phyloP scores from a whole-genome alignment of 92 coral and sea anemone species.

The Actinostola sp. region DNA sequence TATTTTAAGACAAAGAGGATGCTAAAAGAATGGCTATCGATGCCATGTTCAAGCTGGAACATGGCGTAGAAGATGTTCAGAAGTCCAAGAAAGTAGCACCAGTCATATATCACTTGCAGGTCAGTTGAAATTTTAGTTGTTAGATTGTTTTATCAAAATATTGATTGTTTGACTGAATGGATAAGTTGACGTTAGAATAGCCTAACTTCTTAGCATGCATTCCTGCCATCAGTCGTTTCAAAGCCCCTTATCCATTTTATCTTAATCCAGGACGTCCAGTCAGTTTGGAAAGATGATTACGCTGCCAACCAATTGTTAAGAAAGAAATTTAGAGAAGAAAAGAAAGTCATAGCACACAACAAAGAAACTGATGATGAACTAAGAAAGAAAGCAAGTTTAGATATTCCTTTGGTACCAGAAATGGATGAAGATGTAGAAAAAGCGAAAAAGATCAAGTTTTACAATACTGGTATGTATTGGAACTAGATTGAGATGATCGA shows the following conservation, averaged over 20 bases:
- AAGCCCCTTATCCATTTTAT: neutral
- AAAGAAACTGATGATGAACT: conserved; percentile 75
- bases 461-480: conserved; percentile 61
- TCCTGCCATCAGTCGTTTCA: too few relatives aligned
- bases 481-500: neutral
- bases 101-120: conserved; percentile 82
- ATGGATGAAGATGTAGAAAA: conserved; percentile 75
- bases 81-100: conserved; percentile 91
- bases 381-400: conserved; percentile 76
- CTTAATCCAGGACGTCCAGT: conserved; percentile 71
- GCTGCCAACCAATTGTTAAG: conserved; percentile 88
- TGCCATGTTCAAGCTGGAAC: conserved; percentile 98
- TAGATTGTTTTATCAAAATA: neutral
- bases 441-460: conserved; percentile 78
- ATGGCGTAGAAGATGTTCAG: conserved; percentile 92
- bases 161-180: neutral
- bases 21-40: conserved; percentile 88
- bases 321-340: conserved; percentile 90
- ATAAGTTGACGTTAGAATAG: neutral
- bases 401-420: conserved; percentile 83
- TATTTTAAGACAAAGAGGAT: conserved; percentile 84
- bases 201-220: too few relatives aligned
- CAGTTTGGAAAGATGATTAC: conserved; percentile 96
- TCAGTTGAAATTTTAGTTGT: conserved; percentile 5
- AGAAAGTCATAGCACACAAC: conserved; percentile 69